Evolutionary conservation across 2,113 vertebrate species (phyloP).

Genomic region (Halcyon malimbica): DNA sequence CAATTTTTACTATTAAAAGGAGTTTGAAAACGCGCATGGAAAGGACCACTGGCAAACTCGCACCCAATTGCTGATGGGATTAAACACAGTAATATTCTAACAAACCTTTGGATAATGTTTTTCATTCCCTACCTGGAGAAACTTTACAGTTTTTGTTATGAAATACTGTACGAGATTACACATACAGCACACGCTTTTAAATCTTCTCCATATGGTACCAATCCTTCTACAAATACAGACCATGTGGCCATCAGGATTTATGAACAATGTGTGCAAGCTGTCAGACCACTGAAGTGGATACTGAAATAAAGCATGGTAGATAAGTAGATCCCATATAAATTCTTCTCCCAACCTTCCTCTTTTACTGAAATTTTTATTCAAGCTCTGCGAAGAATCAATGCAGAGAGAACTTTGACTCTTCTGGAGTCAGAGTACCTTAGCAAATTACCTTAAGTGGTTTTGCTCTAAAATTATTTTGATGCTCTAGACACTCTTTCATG

Average conservation of each 20-base stretch:
- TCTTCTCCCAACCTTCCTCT: neutral
- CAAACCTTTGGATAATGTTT: neutral
- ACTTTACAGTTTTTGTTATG: neutral
- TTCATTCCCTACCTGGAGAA: neutral
- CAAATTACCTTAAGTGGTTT: neutral
- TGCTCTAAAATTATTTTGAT: neutral
- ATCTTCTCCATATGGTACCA: neutral
- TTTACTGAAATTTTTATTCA: neutral
- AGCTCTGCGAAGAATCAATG: neutral
- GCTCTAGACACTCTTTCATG: neutral
- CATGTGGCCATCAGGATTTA: neutral
- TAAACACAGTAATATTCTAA: neutral
- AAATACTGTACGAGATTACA: neutral
- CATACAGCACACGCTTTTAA: neutral
- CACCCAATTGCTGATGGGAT: rapidly evolving
- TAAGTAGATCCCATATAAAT: neutral
- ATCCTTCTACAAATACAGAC: neutral
- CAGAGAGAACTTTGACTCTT: neutral
- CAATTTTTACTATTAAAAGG: neutral
- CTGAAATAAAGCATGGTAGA: neutral
- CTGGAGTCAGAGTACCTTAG: neutral
- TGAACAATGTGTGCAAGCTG: neutral
- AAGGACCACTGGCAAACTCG: neutral
- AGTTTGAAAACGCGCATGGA: neutral
- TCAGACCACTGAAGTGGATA: neutral